phyloP scores from a whole-genome alignment of 2,888 invertebrate species.

The Tortrix viridana region DNA sequence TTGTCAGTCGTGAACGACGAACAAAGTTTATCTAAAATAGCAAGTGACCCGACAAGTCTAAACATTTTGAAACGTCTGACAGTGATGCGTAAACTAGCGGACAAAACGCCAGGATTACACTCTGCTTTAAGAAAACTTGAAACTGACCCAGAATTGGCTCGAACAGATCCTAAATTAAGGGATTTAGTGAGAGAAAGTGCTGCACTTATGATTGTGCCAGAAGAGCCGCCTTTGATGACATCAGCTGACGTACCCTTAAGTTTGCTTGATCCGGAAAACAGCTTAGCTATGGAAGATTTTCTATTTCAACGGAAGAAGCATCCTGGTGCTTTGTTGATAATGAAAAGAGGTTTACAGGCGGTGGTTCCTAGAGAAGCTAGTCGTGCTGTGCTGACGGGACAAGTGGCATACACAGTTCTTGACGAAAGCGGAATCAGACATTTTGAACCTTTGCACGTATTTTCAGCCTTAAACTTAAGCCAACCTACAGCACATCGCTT shows the following conservation, averaged over 20 bases:
- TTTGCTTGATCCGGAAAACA: slow-evolving; percentile 87
- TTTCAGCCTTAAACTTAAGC: slow-evolving; percentile 87
- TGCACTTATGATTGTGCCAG: slow-evolving; percentile 87
- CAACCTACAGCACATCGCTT: slow-evolving; percentile 87
- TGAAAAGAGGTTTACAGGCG: slow-evolving; percentile 89
- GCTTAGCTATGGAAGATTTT: slow-evolving; percentile 91
- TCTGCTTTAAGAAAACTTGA: slow-evolving; percentile 86
- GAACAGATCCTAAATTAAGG: slow-evolving; percentile 87
- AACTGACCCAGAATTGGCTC: slow-evolving; percentile 87
- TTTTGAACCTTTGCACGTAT: slow-evolving; percentile 90
- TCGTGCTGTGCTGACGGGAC: slow-evolving; percentile 88
- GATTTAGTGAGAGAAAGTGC: slow-evolving; percentile 90
- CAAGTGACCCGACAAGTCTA: slow-evolving; percentile 84
- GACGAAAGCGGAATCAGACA: slow-evolving; percentile 90
- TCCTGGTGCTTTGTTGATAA: slow-evolving; percentile 87
- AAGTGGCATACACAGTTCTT: slow-evolving; percentile 89
- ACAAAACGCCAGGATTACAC: slow-evolving; percentile 85
- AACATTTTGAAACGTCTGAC: slow-evolving; percentile 88
- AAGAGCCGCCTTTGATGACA: slow-evolving; percentile 84
- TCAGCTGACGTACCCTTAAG: slow-evolving; percentile 89
- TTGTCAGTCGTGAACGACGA: slow-evolving; percentile 81
- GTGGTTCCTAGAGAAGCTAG: slow-evolving; percentile 91
- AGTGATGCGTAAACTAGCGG: slow-evolving; percentile 89
- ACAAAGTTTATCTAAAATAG: slow-evolving; percentile 81
- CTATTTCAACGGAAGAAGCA: slow-evolving; percentile 84